Evolutionary conservation across 2,797 vertebrate genomes (phyloP).

Genomic region (Phataginus tricuspis): DNA sequence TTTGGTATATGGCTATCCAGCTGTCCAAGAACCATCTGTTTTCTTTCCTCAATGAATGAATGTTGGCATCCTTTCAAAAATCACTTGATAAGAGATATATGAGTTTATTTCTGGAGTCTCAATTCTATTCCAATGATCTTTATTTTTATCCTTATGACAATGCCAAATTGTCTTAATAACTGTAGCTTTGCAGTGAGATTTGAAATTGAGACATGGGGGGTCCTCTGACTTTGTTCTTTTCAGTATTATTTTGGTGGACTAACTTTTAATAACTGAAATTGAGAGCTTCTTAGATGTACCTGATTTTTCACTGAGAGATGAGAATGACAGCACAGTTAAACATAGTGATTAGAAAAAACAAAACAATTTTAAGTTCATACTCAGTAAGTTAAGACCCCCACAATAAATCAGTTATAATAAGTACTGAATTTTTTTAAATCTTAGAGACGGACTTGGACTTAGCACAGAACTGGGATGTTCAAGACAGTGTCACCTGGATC

Average conservation of each 20-base stretch:
- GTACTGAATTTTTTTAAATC: slow-evolving; percentile 28
- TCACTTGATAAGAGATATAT: background rate
- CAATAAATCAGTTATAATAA: background rate
- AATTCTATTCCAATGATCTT: background rate
- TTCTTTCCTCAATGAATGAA: background rate
- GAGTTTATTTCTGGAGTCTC: background rate
- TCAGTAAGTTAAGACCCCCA: background rate
- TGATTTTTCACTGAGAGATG: background rate
- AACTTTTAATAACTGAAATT: background rate
- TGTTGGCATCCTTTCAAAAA: background rate
- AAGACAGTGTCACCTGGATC: background rate
- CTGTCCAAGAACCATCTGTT: background rate
- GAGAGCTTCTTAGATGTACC: background rate
- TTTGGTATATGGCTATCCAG: background rate
- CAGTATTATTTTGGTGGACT: background rate
- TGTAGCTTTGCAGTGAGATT: background rate
- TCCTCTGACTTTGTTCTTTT: background rate
- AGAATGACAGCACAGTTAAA: background rate
- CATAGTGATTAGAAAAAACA: background rate
- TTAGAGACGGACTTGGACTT: background rate
- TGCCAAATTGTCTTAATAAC: background rate
- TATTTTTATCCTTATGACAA: background rate
- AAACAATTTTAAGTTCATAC: background rate
- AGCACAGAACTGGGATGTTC: background rate
- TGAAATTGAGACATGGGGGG: background rate